Base-by-base conservation (phyloP, 2,888 invertebrate genomes). In the Cosmia pyralina region DNA sequence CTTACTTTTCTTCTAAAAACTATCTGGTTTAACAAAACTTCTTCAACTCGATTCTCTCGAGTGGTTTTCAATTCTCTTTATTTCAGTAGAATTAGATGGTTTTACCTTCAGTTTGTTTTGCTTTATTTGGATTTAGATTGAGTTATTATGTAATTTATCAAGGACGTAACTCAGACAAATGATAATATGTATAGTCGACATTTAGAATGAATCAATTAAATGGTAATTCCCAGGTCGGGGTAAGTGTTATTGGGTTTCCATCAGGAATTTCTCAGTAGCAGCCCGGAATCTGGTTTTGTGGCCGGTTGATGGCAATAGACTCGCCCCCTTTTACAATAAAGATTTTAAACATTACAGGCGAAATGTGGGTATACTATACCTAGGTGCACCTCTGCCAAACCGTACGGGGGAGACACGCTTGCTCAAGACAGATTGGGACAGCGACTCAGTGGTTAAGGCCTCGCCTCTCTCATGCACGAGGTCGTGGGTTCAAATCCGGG, bases 21-120 rank as follows among this genome's bases (percentile, higher is more conserved):
- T 59, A 48, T 53, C 44, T 22, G 34, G 28, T 69, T 44, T 15
- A 55, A 55, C 44, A 28, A 75, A 79, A 76, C 50, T 69, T 81
- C 22, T 75, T 69, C 53, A 38, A 66, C 63, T 66, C n/a, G 1
- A 55, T 46, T 81, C 53, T 28, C 55, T 46, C 15, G 52, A 59
- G 28, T 34, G 11, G 55, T 55, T 70, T 66, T 59, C 66, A 46
- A 58, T 66, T 76, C 15, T 67, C 19, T 67, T 76, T 76, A 34
- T 57, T 52, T 48, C 48, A 53, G 38, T 11, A 41, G 22, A 34
- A 62, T 58, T 46, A 41, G 48, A 48, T 28, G 34, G n/a, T 77
- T 79, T 52, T 28, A 28, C 52, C 28, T 52, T 22, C 8, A n/a
- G 11, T n/a, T 50, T 8, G 28, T 69, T 71, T 41, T 19, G 11